These are phyloP conservation scores for Mycalesis mineus DNA, from an alignment of 2,888 invertebrate genomes.

Conservation along the genomic window DNA sequence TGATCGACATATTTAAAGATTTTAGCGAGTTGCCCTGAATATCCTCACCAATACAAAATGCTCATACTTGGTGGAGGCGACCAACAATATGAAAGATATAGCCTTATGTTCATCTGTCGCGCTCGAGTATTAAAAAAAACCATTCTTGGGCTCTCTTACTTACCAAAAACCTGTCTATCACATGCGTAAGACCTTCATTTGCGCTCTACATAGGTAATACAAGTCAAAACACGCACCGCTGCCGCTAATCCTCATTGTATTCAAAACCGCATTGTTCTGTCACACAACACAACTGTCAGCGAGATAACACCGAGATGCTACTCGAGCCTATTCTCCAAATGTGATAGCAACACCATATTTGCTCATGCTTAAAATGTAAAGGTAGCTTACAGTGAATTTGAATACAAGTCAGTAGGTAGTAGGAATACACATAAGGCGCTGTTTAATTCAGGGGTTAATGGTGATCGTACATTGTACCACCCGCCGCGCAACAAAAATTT, in stretches of 20 bases:
- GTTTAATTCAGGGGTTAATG: neutral
- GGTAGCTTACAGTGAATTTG: neutral
- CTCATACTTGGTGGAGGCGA: no score
- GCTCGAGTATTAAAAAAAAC: neutral
- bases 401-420: neutral
- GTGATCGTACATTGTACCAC: neutral
- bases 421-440: neutral
- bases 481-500: no score
- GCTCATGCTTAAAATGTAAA: slow-evolving; percentile 8
- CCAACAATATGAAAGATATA: no score
- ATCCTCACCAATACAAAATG: no score
- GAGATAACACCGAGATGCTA: slow-evolving; percentile 20
- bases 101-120: no score
- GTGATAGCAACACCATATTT: slow-evolving; percentile 20
- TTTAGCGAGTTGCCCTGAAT: no score
- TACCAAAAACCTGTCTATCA: slow-evolving; percentile 14
- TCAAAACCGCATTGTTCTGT: slow-evolving; percentile 35
- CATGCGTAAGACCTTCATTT: slow-evolving; percentile 13
- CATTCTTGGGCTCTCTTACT: no score
- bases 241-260: slow-evolving; percentile 30
- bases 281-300: slow-evolving; percentile 20
- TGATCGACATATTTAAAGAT: no score
- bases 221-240: slow-evolving; percentile 21
- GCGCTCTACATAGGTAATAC: slow-evolving; percentile 12
- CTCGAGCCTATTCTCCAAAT: slow-evolving; percentile 13